Evolutionary conservation across 1,140 invertebrate species (phyloP), one percentile per base, ranked within the genome.

Genomic region (Manduca sexta): DNA sequence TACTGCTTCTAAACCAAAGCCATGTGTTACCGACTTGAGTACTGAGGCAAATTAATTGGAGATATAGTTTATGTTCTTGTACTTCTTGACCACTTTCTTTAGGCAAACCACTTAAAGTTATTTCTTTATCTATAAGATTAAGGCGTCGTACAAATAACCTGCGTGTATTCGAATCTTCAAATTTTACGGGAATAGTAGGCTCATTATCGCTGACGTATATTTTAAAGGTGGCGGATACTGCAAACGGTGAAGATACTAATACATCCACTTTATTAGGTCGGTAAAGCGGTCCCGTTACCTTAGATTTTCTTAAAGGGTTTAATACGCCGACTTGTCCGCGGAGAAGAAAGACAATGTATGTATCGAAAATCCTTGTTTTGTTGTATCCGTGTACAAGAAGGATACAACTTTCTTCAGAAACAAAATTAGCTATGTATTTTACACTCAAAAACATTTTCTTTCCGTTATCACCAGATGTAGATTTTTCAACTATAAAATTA

Each of bases 281-380:
- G 45, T 82, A 81, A n/a, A 81, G 50, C 1, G 74, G 73, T 7
- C 70, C 75, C 4, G 67, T 72, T n/a, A 84, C 62, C 72, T 71
- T 81, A 55, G 65, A 78, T 47, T 78, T 84, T 47, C 57, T 69
- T 4, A 72, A 35, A 15, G 80, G 80, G 45, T 62, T 68, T 8
- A 80, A 41, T 14, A 56, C 17, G 11, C 71, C 69, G 17, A 74
- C 51, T 26, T 60, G 30, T 3, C 80, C 80, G 8, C 61, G 39
- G 2, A 84, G 65, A 44, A 64, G 14, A 58, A 84, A 83, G 37
- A 77, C 47, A 29, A 81, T 65, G 37, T 80, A 84, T 2, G 81
- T 83, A 38, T 84, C 81, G 47, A 84, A 84, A 38, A 84, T 76
- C 54, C 78, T 57, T 29, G 75, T 81, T 65, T 82, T 82, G 49